Conservation (phyloP, 2,888 invertebrate species). For the Meteorus colon region DNA sequence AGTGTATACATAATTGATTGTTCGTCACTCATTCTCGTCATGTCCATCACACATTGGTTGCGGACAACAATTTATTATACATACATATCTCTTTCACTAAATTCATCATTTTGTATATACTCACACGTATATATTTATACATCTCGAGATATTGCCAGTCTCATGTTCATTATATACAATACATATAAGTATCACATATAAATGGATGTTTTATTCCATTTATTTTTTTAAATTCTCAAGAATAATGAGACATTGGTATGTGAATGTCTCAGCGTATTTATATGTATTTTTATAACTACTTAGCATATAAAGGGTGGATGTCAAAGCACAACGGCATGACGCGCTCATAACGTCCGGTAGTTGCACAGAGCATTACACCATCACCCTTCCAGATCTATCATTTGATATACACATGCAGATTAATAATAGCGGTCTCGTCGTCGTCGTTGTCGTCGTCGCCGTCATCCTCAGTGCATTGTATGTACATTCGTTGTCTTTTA, state of each 20-base stretch:
- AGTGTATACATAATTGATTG: constrained; percentile 44
- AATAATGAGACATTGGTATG: constrained; percentile 36
- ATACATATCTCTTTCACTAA: neutral
- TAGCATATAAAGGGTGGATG: constrained; percentile 59
- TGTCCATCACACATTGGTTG: constrained; percentile 9
- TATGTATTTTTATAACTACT: constrained; percentile 38
- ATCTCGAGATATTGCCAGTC: neutral
- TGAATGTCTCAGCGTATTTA: constrained; percentile 35
- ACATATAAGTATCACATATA: neutral
- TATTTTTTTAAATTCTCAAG: constrained; percentile 25
- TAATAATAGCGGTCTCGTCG: constrained; percentile 66
- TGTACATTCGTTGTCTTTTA: constrained; percentile 16
- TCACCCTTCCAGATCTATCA: constrained; percentile 52
- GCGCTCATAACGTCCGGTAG: constrained; percentile 63
- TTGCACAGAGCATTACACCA: constrained; percentile 42
- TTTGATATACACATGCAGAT: constrained; percentile 57
- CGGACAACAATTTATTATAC: constrained; percentile 27
- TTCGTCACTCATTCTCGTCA: constrained; percentile 40
- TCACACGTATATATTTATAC: neutral
- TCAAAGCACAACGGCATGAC: constrained; percentile 59
- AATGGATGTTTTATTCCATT: neutral
- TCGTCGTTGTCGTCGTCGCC: constrained; percentile 15
- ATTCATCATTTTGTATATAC: constrained; percentile 4
- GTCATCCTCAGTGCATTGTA: constrained; percentile 47
- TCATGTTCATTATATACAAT: neutral